These are phyloP conservation scores for Brachionus rotundiformis DNA, from an alignment of 1,140 invertebrate species.

Conservation along the genomic window DNA sequence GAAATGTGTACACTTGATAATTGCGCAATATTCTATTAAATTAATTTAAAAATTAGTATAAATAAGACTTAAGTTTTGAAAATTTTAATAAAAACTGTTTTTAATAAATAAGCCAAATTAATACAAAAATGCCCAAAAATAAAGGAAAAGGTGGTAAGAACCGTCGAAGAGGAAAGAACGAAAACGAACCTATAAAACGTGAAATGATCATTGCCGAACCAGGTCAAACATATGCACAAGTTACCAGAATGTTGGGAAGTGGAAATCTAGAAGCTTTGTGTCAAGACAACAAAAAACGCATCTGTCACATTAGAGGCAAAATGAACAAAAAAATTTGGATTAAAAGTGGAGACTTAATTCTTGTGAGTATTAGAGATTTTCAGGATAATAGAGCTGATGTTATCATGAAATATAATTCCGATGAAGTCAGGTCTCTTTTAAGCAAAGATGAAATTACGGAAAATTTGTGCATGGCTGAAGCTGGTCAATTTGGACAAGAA, in stretches of 20 bases:
- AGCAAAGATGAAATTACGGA: constrained; percentile 96
- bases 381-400: constrained; percentile 99
- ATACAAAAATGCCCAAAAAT: constrained; percentile 52
- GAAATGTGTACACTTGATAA: too few relatives aligned
- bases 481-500: background rate
- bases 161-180: constrained; percentile 96
- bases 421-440: constrained; percentile 93
- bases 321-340: constrained; percentile 80
- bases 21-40: too few relatives aligned
- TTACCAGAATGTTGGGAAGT: constrained; percentile 99
- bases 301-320: constrained; percentile 99
- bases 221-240: constrained; percentile 99
- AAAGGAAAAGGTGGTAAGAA: constrained; percentile 99
- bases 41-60: too few relatives aligned
- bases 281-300: constrained; percentile 94
- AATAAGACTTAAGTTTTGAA: too few relatives aligned
- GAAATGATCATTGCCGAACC: constrained; percentile 98
- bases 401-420: constrained; percentile 95
- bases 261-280: constrained; percentile 97
- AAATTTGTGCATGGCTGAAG: constrained; percentile 62
- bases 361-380: constrained; percentile 91
- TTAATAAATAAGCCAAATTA: too few relatives aligned
- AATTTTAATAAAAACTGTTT: too few relatives aligned
- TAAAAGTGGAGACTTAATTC: constrained; percentile 94
- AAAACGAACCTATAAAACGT: constrained; percentile 97